Percentiles rank a stretch among this genome's conserved stretches.
Evolutionary conservation across 2,113 vertebrate species (phyloP).

Genomic region (Laticauda laticaudata): DNA sequence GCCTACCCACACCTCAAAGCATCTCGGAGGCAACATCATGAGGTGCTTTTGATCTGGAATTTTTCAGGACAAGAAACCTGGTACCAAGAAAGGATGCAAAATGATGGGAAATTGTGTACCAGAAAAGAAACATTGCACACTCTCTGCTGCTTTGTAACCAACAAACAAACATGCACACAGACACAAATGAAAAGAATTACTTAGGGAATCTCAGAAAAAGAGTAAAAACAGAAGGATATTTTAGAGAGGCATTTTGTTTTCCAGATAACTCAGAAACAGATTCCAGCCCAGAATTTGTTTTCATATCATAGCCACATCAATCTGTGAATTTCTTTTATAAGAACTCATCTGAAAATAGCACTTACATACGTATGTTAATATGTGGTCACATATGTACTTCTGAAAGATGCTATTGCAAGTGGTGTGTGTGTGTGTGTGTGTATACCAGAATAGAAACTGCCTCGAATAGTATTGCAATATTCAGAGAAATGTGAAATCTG

Average conservation of each 20-base stretch:
- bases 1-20: neutral
- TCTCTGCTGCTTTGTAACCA: neutral
- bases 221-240: neutral
- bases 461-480: neutral
- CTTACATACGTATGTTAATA: neutral
- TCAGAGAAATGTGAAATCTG: neutral
- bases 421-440: too few species aligned
- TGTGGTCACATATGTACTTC: neutral
- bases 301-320: neutral
- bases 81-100: neutral
- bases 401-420: neutral
- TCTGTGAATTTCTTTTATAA: neutral
- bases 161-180: neutral
- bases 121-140: neutral
- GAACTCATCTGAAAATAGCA: neutral
- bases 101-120: neutral
- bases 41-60: neutral
- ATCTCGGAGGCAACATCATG: neutral
- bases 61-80: neutral
- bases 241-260: neutral
- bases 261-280: neutral
- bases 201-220: neutral
- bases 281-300: neutral
- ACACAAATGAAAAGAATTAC: neutral
- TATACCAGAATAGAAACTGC: neutral